Percentiles rank a stretch among this genome's conserved stretches.
Conservation (phyloP, 2,888 invertebrate genomes). For the Stegana nigrithorax region DNA sequence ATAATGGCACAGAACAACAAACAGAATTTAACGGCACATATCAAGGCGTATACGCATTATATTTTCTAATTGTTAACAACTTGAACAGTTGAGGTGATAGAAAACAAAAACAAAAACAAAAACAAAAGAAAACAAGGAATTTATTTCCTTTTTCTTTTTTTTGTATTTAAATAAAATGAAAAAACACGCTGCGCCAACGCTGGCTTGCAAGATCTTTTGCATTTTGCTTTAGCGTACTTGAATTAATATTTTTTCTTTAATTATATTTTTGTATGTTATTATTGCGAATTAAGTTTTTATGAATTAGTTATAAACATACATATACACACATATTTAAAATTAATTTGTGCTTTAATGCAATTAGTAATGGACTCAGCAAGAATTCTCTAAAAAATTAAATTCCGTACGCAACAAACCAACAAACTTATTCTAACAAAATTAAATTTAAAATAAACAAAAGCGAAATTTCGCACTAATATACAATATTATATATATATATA, state of each 20-base stretch:
- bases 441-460: not conserved
- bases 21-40: slow-evolving; percentile 43
- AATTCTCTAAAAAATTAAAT: slow-evolving; percentile 65
- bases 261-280: not conserved
- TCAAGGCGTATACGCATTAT: slow-evolving; percentile 52
- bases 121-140: not conserved
- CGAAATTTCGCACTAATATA: not conserved
- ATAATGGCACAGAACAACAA: too few relatives aligned
- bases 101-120: not conserved
- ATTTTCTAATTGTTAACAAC: too few relatives aligned
- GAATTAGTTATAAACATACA: not conserved
- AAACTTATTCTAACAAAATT: not conserved
- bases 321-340: not conserved
- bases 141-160: not conserved
- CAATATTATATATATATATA: not conserved
- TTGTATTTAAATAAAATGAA: not conserved
- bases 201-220: not conserved
- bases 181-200: not conserved
- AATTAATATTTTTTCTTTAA: not conserved
- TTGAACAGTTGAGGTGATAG: slow-evolving; percentile 11
- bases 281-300: too few relatives aligned
- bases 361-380: slow-evolving; percentile 20
- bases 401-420: slow-evolving; percentile 33
- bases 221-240: not conserved
- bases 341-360: not conserved